These are phyloP conservation scores for Phthorimaea operculella DNA, from an alignment of 1,140 invertebrate species.

Conservation along the genomic window DNA sequence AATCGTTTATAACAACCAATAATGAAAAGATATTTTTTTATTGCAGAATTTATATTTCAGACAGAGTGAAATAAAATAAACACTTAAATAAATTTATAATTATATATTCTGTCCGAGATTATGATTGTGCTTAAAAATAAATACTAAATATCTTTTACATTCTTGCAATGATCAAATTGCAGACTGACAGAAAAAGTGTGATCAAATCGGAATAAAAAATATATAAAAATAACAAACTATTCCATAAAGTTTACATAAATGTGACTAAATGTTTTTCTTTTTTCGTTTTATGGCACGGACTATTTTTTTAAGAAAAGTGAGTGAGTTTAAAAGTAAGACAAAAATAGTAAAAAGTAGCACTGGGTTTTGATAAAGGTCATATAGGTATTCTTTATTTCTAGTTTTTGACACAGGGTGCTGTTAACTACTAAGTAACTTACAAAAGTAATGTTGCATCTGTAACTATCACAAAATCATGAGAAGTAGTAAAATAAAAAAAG, in stretches of 20 bases:
- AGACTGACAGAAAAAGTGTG: no score
- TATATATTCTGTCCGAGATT: not conserved
- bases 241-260: conserved; percentile 5
- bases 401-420: no score
- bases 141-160: no score
- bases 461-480: no score
- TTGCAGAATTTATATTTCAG: conserved; percentile 11
- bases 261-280: conserved; percentile 55
- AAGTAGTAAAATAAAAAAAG: no score
- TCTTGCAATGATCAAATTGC: no score
- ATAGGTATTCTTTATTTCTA: no score
- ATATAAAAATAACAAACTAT: not conserved
- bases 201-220: no score
- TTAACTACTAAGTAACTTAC: no score
- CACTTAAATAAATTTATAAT: not conserved
- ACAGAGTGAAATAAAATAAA: not conserved
- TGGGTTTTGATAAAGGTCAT: not conserved
- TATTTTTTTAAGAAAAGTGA: conserved; percentile 12
- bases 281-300: conserved; percentile 62
- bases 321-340: not conserved
- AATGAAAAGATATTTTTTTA: conserved; percentile 29
- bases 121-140: not conserved
- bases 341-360: not conserved
- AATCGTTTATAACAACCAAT: conserved; percentile 52
- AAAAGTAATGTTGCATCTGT: no score